Evolutionary conservation across 2,888 invertebrate species (phyloP).

Genomic region (Panorpa germanica): DNA sequence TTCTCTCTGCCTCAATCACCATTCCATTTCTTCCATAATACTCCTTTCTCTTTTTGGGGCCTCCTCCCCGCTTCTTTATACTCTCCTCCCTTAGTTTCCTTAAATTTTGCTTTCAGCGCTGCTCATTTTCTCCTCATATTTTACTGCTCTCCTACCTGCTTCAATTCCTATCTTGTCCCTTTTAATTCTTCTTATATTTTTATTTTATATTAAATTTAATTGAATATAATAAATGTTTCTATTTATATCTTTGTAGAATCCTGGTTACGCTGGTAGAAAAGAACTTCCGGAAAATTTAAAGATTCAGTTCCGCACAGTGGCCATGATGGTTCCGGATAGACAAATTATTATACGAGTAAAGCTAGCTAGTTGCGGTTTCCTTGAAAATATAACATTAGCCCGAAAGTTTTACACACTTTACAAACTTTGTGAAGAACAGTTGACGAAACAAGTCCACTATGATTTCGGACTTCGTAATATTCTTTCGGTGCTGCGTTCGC

Average conservation of each 20-base stretch:
- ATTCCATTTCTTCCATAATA: too few relatives aligned
- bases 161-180: too few relatives aligned
- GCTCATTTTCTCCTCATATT: too few relatives aligned
- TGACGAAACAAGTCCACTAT: constrained; percentile 95
- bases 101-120: too few relatives aligned
- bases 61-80: too few relatives aligned
- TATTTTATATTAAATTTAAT: constrained; percentile 9
- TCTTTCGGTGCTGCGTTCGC: constrained; percentile 76
- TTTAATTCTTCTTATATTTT: neutral
- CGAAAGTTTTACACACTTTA: constrained; percentile 93
- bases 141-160: too few relatives aligned
- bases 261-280: constrained; percentile 91
- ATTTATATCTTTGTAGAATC: constrained; percentile 46
- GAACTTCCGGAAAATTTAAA: constrained; percentile 93
- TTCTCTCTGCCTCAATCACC: too few relatives aligned
- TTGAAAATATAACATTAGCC: constrained; percentile 87
- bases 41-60: too few relatives aligned
- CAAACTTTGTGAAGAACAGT: constrained; percentile 91
- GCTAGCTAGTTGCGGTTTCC: constrained; percentile 86
- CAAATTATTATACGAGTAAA: constrained; percentile 96
- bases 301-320: constrained; percentile 92
- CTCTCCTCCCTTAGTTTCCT: too few relatives aligned
- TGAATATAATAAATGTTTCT: constrained; percentile 3
- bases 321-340: constrained; percentile 97
- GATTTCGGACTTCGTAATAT: constrained; percentile 94